phyloP scores from a whole-genome alignment of 92 coral and sea anemone genomes.

The Muricea muricata region DNA sequence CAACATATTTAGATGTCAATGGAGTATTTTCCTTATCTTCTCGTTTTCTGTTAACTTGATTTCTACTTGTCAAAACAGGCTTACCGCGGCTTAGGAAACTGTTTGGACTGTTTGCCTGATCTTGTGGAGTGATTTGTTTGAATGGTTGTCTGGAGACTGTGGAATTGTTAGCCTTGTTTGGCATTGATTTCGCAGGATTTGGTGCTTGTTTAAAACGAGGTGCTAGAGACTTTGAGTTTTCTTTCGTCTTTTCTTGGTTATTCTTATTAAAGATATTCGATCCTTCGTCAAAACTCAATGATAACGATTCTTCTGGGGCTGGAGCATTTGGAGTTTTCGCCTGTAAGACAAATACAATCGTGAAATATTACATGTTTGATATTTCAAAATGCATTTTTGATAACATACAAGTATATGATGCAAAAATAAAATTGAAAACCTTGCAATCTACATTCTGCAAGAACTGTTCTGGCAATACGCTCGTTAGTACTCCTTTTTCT shows the following conservation, averaged over 20 bases:
- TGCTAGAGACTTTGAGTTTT: slow-evolving; percentile 18
- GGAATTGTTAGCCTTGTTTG: slow-evolving; percentile 35
- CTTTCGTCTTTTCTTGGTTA: slow-evolving; percentile 27
- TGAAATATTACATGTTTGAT: too few relatives aligned
- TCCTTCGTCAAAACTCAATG: slow-evolving; percentile 82
- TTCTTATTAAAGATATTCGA: background rate
- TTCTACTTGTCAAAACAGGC: background rate
- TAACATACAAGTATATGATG: background rate
- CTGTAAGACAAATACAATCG: slow-evolving; percentile 22
- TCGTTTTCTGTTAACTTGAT: background rate
- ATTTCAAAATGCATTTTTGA: background rate
- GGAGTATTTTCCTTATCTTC: slow-evolving; percentile 36
- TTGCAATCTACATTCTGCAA: too few relatives aligned
- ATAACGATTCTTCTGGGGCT: slow-evolving; percentile 80
- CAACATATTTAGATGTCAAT: background rate
- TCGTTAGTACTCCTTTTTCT: background rate
- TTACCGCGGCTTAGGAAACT: background rate
- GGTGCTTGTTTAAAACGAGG: background rate
- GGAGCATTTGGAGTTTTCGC: slow-evolving; percentile 64
- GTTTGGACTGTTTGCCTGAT: background rate
- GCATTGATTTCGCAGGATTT: slow-evolving; percentile 3
- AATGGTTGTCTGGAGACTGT: slow-evolving; percentile 23
- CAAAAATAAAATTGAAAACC: background rate
- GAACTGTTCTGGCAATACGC: background rate
- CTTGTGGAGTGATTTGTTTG: slow-evolving; percentile 16